These are phyloP conservation scores for Neostethus bicornis DNA, from an alignment of 2,797 vertebrate genomes.

Conservation along the genomic window DNA sequence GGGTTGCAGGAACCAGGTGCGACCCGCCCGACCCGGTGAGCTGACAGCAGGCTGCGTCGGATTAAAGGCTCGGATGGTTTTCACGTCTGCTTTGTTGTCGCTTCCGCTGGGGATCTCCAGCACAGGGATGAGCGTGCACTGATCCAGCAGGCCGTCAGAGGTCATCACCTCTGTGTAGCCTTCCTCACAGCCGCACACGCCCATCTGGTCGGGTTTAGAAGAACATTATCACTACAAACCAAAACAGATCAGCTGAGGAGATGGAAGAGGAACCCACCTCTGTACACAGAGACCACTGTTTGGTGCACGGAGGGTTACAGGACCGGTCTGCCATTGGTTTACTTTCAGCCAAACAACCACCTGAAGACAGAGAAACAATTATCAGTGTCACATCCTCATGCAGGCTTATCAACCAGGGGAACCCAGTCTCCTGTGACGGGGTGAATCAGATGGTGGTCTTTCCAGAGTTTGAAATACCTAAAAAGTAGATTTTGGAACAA, in stretches of 20 bases:
- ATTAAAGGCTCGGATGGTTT: constrained; percentile 92
- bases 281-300: constrained; percentile 88
- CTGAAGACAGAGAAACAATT: constrained; percentile 74
- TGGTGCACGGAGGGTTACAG: constrained; percentile 91
- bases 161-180: constrained; percentile 97
- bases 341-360: constrained; percentile 86
- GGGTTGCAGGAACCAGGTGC: constrained; percentile 97
- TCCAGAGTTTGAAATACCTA: too few relatives aligned
- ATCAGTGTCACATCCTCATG: too few relatives aligned
- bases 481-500: too few relatives aligned
- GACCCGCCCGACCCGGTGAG: constrained; percentile 83
- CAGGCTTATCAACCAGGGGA: too few relatives aligned
- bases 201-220: too few relatives aligned
- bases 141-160: constrained; percentile 89
- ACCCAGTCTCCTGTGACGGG: too few relatives aligned
- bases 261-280: constrained; percentile 91
- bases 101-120: constrained; percentile 91
- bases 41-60: constrained; percentile 87
- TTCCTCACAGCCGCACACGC: constrained; percentile 91
- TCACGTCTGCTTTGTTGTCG: constrained; percentile 91
- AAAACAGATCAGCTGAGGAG: too few relatives aligned
- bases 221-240: too few relatives aligned
- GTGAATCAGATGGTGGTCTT: too few relatives aligned
- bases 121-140: constrained; percentile 94
- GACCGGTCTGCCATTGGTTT: constrained; percentile 90